A percentile compares a stretch with the other conserved stretches of the same genome.
phyloP scores from a whole-genome alignment of 2,113 vertebrate species.

The Carollia perspicillata region DNA sequence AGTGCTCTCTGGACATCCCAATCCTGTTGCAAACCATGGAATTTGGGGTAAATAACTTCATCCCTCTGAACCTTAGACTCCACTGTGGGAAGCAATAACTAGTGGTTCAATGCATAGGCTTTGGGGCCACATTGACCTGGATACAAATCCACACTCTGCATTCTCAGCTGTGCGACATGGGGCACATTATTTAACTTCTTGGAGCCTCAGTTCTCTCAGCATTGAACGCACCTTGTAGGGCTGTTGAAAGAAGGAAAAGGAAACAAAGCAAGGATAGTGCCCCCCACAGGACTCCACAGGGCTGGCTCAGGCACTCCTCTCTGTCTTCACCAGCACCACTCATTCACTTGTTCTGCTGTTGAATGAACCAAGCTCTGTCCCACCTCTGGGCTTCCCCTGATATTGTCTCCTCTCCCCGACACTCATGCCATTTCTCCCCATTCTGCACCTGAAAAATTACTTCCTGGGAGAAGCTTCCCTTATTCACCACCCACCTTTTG shows the following conservation, averaged over 20 bases:
- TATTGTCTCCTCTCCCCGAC: neutral
- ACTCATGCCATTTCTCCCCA: neutral
- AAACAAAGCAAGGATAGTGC: neutral
- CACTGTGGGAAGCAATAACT: neutral
- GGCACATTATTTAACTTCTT: neutral
- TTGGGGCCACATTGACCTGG: neutral
- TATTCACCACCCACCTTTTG: neutral
- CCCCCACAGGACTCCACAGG: rapidly evolving
- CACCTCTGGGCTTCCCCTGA: neutral
- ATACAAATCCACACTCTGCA: neutral
- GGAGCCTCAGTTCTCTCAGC: neutral
- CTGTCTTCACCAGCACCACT: neutral
- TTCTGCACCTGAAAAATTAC: neutral
- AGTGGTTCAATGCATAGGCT: neutral
- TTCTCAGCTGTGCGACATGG: neutral
- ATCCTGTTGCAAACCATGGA: neutral
- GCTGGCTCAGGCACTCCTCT: neutral
- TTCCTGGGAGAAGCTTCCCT: neutral
- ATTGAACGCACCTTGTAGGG: neutral
- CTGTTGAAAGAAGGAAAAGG: neutral
- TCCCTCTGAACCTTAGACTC: neutral
- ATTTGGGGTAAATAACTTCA: neutral
- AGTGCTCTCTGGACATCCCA: neutral
- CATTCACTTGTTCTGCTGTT: neutral
- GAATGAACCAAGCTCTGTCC: neutral